Evolutionary conservation across 2,113 vertebrate species (phyloP).

Genomic region (Tinamus guttatus): DNA sequence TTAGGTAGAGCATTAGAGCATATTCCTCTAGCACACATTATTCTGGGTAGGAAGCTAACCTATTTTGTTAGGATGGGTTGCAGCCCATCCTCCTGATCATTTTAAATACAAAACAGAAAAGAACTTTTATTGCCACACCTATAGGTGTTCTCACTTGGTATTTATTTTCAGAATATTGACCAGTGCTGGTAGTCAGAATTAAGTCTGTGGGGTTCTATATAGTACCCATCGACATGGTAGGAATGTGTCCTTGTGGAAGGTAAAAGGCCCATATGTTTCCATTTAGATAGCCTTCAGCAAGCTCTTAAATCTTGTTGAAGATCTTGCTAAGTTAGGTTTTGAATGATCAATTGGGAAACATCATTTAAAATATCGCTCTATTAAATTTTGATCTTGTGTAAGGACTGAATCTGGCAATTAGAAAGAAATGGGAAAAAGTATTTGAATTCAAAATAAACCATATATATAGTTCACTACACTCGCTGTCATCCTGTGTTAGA

Average conservation of each 20-base stretch:
- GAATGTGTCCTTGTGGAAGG: constrained; percentile 1
- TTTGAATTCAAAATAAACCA: neutral
- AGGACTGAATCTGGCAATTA: neutral
- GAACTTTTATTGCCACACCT: neutral
- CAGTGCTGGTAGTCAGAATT: neutral
- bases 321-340: constrained; percentile 19
- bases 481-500: neutral
- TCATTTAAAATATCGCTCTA: neutral
- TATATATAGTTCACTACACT: neutral
- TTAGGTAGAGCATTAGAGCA: neutral
- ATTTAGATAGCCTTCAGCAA: constrained; percentile 39
- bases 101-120: neutral
- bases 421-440: neutral
- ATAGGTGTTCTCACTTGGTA: neutral
- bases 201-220: neutral
- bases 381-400: neutral
- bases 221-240: neutral
- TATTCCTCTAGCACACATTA: neutral
- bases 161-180: neutral
- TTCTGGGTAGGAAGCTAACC: neutral
- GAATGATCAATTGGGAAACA: constrained; percentile 24
- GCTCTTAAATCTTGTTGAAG: constrained; percentile 50
- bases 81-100: neutral
- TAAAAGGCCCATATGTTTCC: constrained; percentile 14
- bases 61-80: neutral